Evolutionary conservation across 2,113 vertebrate genomes (phyloP).

Genomic region (Megaptera novaeangliae): DNA sequence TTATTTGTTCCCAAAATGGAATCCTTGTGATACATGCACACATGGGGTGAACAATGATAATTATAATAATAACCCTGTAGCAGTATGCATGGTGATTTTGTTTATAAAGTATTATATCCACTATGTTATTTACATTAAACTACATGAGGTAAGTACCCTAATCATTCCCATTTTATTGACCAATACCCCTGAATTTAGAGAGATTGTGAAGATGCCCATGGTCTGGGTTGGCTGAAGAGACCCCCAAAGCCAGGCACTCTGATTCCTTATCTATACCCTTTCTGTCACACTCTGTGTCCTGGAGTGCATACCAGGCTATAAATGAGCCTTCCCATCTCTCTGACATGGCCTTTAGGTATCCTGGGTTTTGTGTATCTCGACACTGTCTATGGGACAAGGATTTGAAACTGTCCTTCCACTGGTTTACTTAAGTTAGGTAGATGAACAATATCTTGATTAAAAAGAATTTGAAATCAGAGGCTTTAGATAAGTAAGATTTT

Average conservation of each 20-base stretch:
- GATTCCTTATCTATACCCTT: neutral
- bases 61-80: neutral
- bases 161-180: neutral
- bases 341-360: neutral
- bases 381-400: neutral
- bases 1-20: neutral
- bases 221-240: neutral
- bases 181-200: neutral
- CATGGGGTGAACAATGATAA: neutral
- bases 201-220: neutral
- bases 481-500: slow-evolving; percentile 29
- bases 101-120: neutral
- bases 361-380: neutral
- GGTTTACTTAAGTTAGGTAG: neutral
- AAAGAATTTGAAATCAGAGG: slow-evolving; percentile 34
- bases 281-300: neutral
- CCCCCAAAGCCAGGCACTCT: neutral
- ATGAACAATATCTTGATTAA: slow-evolving; percentile 30
- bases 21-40: neutral
- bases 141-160: neutral
- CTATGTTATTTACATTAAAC: neutral
- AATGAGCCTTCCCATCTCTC: neutral
- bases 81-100: neutral
- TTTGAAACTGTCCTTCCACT: neutral
- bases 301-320: neutral